phyloP scores from a whole-genome alignment of 2,113 vertebrate genomes.

The Orycteropus afer region DNA sequence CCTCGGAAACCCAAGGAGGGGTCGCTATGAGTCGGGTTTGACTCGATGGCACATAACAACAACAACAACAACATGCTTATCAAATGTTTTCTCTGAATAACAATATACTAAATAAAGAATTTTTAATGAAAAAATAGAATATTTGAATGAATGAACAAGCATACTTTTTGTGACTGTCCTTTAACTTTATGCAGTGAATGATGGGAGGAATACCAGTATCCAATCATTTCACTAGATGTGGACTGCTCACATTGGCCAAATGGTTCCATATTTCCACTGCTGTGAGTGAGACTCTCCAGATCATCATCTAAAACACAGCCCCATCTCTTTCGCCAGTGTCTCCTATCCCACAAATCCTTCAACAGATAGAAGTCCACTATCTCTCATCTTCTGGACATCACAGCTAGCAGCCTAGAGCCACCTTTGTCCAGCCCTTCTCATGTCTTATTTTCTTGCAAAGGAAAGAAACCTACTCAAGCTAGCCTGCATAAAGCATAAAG shows the following conservation, averaged over 20 bases:
- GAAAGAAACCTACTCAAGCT: background rate
- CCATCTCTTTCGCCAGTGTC: background rate
- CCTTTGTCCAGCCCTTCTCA: background rate
- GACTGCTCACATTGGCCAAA: background rate
- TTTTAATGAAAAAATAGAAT: constrained; percentile 65
- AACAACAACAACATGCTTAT: too few relatives aligned
- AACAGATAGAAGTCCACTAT: background rate
- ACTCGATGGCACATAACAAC: too few relatives aligned
- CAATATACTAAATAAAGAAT: constrained; percentile 74
- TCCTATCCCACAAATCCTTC: rapidly evolving
- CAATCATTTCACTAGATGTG: background rate
- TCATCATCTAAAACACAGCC: background rate
- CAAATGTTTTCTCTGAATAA: constrained; percentile 69
- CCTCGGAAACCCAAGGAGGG: too few relatives aligned
- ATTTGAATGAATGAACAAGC: background rate
- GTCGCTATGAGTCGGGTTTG: too few relatives aligned
- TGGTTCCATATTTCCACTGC: background rate
- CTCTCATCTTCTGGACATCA: background rate
- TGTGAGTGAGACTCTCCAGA: background rate
- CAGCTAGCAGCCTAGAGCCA: background rate
- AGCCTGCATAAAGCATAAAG: background rate
- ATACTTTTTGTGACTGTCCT: background rate
- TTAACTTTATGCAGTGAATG: background rate
- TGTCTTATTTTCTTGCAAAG: constrained; percentile 13
- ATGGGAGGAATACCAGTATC: background rate